These are phyloP conservation scores for Zygothrica quintamaculata DNA, from an alignment of 2,888 invertebrate genomes.

Conservation along the genomic window DNA sequence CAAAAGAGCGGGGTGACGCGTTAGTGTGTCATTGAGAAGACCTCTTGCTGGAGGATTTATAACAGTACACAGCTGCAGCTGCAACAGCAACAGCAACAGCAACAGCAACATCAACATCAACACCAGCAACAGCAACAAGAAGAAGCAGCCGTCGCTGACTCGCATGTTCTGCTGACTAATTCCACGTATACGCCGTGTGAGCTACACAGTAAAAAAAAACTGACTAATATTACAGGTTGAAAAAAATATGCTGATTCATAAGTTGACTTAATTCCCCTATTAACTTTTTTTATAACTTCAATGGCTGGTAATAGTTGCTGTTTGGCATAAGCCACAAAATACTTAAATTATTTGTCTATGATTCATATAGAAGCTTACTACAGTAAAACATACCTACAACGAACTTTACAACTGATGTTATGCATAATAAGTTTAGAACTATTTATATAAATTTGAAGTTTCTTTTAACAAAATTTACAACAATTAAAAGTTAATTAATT, in stretches of 20 bases:
- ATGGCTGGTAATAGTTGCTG: no score
- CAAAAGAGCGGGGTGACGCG: not conserved
- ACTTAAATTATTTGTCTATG: no score
- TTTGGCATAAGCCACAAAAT: no score
- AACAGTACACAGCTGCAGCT: slow-evolving; percentile 68
- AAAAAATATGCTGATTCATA: not conserved
- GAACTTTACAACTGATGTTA: no score
- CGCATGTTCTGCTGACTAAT: slow-evolving; percentile 69
- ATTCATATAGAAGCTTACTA: no score
- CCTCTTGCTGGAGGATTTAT: slow-evolving; percentile 66
- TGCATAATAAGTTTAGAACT: no score
- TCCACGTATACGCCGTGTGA: slow-evolving; percentile 57
- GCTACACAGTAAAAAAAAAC: slow-evolving; percentile 33
- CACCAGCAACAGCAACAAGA: slow-evolving; percentile 31
- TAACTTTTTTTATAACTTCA: no score
- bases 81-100: slow-evolving; percentile 31
- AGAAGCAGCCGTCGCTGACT: slow-evolving; percentile 39
- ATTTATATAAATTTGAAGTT: no score
- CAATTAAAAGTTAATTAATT: no score
- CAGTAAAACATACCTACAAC: no score
- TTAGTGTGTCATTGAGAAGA: slow-evolving; percentile 7
- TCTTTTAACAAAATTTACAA: no score
- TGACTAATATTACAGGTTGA: not conserved
- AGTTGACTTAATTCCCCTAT: no score
- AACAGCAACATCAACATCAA: slow-evolving; percentile 31